These are phyloP conservation scores for sheep (Ovis aries) DNA, from an alignment of 2,113 vertebrate genomes.

Conservation along the genomic window ARS-UI_Ramb_v3.0 NC_056077.1:14058001-14058500, in stretches of 20 bases:
- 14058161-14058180: not conserved
- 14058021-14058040: not conserved
- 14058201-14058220: not conserved
- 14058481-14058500: not conserved
- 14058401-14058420: not conserved
- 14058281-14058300: not conserved
- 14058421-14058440: not conserved
- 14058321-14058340: not conserved
- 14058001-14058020: not conserved
- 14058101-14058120: not conserved
- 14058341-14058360: not conserved
- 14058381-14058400: not conserved
- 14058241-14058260: not conserved
- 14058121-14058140: not conserved
- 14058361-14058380: not conserved
- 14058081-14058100: not conserved
- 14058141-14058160: not conserved
- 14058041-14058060: not conserved
- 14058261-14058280: not conserved
- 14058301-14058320: not conserved
- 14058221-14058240: not conserved
- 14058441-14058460: not conserved
- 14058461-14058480: not conserved
- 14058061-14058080: not conserved
- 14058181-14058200: not conserved